phyloP scores from a whole-genome alignment of 2,113 vertebrate species.

The Chaetura pelagica region DNA sequence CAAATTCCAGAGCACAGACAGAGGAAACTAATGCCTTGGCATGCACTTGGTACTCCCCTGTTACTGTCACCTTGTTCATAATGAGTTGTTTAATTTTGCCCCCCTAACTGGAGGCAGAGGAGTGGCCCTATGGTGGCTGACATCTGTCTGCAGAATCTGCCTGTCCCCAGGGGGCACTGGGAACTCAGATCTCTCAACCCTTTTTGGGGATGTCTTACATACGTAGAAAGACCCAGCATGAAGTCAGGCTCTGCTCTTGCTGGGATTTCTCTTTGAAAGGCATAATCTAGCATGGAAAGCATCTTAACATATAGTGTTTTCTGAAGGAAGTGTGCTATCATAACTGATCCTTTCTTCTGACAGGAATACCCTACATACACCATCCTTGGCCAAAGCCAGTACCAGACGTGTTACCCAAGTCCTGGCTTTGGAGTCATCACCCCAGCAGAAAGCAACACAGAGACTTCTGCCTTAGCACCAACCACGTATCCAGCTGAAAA shows the following conservation, averaged over 20 bases:
- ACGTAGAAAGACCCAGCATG: neutral
- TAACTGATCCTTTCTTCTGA: neutral
- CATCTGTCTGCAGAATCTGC: neutral
- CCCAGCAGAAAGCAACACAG: slow-evolving; percentile 76
- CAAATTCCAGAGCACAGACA: neutral
- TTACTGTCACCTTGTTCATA: neutral
- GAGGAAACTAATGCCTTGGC: neutral
- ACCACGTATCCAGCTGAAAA: slow-evolving; percentile 82
- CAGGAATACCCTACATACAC: slow-evolving; percentile 93
- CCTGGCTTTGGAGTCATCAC: slow-evolving; percentile 84
- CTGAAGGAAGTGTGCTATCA: neutral
- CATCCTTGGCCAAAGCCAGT: slow-evolving; percentile 90
- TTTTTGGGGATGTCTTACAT: neutral
- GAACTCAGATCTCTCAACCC: neutral
- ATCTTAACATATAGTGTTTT: neutral
- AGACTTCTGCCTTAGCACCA: slow-evolving; percentile 60
- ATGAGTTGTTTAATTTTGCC: neutral
- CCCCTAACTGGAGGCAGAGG: neutral
- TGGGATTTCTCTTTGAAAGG: neutral
- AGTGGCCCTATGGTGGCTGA: neutral
- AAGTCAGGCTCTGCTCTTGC: neutral
- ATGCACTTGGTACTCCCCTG: neutral
- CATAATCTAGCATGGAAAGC: neutral
- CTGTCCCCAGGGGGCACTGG: accelerated
- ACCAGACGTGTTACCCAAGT: slow-evolving; percentile 88